Evolutionary conservation across 1,140 invertebrate species (phyloP).

Genomic region (Aphis craccivora): DNA sequence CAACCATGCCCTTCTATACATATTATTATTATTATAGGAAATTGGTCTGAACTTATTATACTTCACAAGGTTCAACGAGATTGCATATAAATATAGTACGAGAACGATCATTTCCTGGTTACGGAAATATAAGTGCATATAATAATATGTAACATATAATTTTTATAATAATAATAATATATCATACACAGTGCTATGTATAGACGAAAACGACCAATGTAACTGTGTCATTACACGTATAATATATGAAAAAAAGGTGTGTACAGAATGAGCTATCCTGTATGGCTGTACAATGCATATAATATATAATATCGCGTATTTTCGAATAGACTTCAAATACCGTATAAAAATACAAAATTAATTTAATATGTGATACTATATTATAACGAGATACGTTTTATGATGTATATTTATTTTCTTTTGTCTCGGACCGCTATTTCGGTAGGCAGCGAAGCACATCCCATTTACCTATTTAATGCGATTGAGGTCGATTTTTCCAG

Average conservation of each 20-base stretch:
- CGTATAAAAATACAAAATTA: not conserved
- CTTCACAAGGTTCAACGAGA: not conserved
- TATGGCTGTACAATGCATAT: not conserved
- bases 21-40: not conserved
- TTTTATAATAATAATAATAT: not conserved
- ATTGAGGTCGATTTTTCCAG: not conserved
- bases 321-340: not conserved
- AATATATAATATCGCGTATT: not conserved
- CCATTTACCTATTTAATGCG: conserved; percentile 27
- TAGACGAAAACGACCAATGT: not conserved
- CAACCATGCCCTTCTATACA: not conserved
- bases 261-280: not conserved
- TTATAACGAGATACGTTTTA: not conserved
- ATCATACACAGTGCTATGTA: not conserved
- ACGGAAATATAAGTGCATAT: not conserved
- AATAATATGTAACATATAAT: not conserved
- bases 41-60: not conserved
- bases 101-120: not conserved
- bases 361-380: not conserved
- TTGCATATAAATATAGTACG: not conserved
- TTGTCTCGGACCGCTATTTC: not conserved
- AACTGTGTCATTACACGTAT: not conserved
- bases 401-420: not conserved
- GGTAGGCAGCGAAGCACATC: not conserved
- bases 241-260: not conserved